Conservation (phyloP, 2,113 vertebrate species). For the Piprites chloris region DNA sequence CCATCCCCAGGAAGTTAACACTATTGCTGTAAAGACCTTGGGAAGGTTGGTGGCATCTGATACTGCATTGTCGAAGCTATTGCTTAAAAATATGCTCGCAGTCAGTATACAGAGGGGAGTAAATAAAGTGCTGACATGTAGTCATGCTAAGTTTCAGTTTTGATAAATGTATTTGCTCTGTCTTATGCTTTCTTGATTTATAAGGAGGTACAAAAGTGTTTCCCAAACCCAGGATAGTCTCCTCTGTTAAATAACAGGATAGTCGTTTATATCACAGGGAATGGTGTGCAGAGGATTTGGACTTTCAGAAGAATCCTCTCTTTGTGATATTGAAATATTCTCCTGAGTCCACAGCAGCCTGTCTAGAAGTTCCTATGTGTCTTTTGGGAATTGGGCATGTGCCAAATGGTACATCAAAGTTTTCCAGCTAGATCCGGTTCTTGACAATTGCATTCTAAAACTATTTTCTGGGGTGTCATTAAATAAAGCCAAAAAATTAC, state of each 20-base stretch:
- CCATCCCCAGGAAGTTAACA: neutral
- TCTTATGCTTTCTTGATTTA: neutral
- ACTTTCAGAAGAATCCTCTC: neutral
- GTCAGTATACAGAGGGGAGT: neutral
- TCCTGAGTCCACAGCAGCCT: neutral
- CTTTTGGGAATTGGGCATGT: neutral
- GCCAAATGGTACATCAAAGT: neutral
- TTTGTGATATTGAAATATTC: neutral
- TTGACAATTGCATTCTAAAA: neutral
- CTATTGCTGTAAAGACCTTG: neutral
- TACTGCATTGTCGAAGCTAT: neutral
- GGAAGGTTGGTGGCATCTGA: neutral
- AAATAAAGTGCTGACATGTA: neutral
- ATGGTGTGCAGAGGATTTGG: neutral
- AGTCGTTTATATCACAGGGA: neutral
- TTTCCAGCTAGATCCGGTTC: neutral
- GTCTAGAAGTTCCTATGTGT: neutral
- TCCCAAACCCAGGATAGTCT: neutral
- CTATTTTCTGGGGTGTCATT: neutral
- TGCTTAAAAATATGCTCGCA: neutral
- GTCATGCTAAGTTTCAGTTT: neutral
- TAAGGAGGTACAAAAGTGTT: neutral
- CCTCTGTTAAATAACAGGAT: neutral
- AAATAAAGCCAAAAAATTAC: neutral
- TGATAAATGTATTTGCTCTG: neutral